Conservation (phyloP, 2,888 invertebrate species). For the Troilus luridus region DNA sequence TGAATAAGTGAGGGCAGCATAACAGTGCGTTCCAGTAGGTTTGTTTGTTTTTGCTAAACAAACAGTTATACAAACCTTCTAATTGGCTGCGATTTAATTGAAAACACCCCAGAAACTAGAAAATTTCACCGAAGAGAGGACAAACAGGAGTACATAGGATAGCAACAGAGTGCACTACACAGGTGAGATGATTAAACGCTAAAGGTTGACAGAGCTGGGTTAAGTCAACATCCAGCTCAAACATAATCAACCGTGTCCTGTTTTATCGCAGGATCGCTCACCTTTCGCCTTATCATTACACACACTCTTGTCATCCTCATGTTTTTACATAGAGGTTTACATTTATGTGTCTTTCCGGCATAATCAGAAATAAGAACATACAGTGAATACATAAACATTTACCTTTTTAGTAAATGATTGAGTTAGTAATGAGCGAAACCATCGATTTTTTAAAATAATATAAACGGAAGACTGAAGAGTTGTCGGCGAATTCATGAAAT, state of each 20-base stretch:
- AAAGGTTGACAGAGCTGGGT: not conserved
- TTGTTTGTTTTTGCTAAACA: too few species aligned
- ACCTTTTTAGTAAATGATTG: too few species aligned
- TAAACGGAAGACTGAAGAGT: too few species aligned
- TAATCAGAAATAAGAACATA: too few species aligned
- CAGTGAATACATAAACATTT: too few species aligned
- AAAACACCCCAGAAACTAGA: not conserved
- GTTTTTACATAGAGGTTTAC: not conserved
- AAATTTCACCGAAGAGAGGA: not conserved
- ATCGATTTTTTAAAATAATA: too few species aligned
- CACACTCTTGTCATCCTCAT: not conserved
- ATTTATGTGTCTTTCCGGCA: too few species aligned
- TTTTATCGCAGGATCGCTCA: not conserved
- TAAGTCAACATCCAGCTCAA: not conserved
- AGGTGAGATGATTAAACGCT: conserved; percentile 3
- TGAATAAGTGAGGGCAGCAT: too few species aligned
- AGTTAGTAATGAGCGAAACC: too few species aligned
- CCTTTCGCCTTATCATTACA: not conserved
- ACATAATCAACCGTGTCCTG: conserved; percentile 16
- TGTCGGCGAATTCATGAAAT: too few species aligned
- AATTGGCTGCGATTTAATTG: not conserved
- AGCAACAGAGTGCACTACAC: not conserved
- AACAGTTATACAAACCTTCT: too few species aligned
- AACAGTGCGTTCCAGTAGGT: too few species aligned
- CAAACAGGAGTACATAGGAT: not conserved